A percentile compares a stretch with the other conserved stretches of the same genome.
Evolutionary conservation across 2,113 vertebrate genomes (phyloP).

Genomic region (Terrapene triunguis): DNA sequence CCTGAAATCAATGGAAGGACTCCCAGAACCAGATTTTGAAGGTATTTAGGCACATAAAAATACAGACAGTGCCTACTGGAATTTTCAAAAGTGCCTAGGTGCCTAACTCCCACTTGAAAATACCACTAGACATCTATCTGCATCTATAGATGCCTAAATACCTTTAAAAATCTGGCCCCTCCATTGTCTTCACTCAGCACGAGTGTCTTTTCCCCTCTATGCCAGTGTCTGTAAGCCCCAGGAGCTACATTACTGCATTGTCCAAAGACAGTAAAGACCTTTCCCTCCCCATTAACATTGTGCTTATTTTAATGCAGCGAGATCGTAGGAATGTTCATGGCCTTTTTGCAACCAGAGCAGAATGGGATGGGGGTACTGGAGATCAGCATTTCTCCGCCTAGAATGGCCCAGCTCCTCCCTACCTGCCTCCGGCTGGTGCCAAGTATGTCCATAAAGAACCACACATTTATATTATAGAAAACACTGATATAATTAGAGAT

Average conservation of each 20-base stretch:
- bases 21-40: neutral
- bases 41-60: neutral
- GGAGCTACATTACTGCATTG: rapidly evolving
- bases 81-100: neutral
- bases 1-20: neutral
- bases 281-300: rapidly evolving
- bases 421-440: neutral
- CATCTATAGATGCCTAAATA: neutral
- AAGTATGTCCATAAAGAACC: neutral
- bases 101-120: neutral
- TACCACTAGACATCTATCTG: neutral
- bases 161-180: neutral
- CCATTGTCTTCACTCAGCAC: neutral
- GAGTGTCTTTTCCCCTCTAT: neutral
- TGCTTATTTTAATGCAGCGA: rapidly evolving
- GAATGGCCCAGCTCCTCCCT: neutral
- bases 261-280: neutral
- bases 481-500: neutral
- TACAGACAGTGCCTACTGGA: rapidly evolving
- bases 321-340: neutral
- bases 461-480: neutral
- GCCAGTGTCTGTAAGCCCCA: rapidly evolving
- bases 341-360: rapidly evolving
- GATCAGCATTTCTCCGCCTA: neutral
- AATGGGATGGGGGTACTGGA: rapidly evolving